Evolutionary conservation across 2,113 vertebrate species (phyloP).

Genomic region (Lasiurus borealis): DNA sequence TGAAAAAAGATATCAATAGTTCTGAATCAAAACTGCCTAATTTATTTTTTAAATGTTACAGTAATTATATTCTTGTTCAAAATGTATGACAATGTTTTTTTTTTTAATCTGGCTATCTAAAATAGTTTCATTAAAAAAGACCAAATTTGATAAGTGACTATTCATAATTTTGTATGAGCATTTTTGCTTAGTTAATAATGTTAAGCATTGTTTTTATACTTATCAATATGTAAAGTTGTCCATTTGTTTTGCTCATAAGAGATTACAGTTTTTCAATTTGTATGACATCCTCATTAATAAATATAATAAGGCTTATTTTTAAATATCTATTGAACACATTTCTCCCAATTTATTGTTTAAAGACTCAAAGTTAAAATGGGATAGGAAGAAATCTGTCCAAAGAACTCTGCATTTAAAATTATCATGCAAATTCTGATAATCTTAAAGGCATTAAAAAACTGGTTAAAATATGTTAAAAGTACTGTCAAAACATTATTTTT

Average conservation of each 20-base stretch:
- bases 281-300: not conserved
- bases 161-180: not conserved
- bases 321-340: not conserved
- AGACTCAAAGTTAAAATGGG: not conserved
- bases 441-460: not conserved
- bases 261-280: not conserved
- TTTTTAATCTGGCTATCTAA: not conserved
- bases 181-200: not conserved
- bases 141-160: not conserved
- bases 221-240: not conserved
- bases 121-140: not conserved
- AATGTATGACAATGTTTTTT: not conserved
- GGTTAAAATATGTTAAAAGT: not conserved
- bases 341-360: not conserved
- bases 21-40: not conserved
- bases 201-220: not conserved
- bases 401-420: no score
- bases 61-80: not conserved
- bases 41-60: not conserved
- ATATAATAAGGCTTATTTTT: not conserved
- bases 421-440: not conserved
- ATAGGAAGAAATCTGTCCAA: not conserved
- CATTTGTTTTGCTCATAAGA: not conserved
- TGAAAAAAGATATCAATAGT: not conserved
- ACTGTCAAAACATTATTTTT: not conserved